Conservation (phyloP, 2,113 vertebrate species). For the Coregonus clupeaformis region DNA sequence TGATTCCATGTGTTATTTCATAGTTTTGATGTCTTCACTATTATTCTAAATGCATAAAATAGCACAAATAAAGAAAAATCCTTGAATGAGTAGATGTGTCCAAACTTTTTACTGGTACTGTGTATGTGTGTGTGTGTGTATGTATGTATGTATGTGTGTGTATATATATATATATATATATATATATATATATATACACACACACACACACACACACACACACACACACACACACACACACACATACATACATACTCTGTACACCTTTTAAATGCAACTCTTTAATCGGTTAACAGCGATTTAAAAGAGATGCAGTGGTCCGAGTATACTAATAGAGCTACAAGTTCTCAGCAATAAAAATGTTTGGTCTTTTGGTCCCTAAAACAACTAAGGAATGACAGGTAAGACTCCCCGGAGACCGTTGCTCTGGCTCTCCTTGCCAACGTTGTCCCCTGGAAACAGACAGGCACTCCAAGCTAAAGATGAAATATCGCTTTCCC, state of each 20-base stretch:
- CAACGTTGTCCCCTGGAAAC: constrained; percentile 86
- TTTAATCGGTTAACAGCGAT: constrained; percentile 87
- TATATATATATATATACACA: constrained; percentile 45
- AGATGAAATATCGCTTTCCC: constrained; percentile 74
- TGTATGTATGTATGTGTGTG: constrained; percentile 58
- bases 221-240: too few species aligned
- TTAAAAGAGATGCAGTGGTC: constrained; percentile 86
- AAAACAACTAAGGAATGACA: constrained; percentile 99
- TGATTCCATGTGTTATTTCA: too few species aligned
- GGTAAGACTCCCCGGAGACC: constrained; percentile 89
- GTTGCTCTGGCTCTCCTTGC: constrained; percentile 82
- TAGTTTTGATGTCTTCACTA: too few species aligned
- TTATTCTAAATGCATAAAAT: too few species aligned
- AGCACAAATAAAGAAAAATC: too few species aligned
- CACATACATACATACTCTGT: constrained; percentile 69
- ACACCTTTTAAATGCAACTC: constrained; percentile 86
- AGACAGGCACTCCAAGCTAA: constrained; percentile 91
- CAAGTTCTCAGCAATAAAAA: constrained; percentile 81
- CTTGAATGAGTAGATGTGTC: too few species aligned
- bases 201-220: too few species aligned
- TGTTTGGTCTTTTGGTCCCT: constrained; percentile 99
- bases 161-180: too few species aligned
- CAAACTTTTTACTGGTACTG: too few species aligned
- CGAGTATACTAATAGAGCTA: constrained; percentile 90
- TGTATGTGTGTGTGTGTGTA: constrained; percentile 74